Conservation (phyloP, 2,797 vertebrate species). For the Rhabdophis nuchalis region DNA sequence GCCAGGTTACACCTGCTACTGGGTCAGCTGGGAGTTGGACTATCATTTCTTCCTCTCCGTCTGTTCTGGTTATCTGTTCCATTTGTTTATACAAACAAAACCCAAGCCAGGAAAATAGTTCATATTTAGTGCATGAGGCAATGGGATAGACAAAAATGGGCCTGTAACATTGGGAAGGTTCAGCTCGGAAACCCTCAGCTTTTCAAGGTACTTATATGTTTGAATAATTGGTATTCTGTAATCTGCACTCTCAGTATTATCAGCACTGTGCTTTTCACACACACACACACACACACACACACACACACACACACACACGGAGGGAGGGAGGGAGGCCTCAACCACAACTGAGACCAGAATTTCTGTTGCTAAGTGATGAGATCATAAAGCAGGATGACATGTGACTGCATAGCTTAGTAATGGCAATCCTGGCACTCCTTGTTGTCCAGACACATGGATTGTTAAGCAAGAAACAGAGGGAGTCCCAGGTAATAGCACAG, state of each 20-base stretch:
- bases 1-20: background rate
- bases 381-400: background rate
- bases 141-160: background rate
- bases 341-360: background rate
- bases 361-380: background rate
- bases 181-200: background rate
- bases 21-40: background rate
- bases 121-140: background rate
- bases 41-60: background rate
- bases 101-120: constrained; percentile 1
- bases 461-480: background rate
- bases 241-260: background rate
- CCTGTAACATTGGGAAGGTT: background rate
- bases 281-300: background rate
- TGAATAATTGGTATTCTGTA: background rate
- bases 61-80: background rate
- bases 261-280: background rate
- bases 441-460: background rate
- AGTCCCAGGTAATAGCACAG: background rate
- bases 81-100: constrained; percentile 4
- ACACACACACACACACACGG: too few species aligned
- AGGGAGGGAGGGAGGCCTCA: too few species aligned
- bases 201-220: background rate
- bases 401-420: background rate
- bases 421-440: background rate